phyloP scores from a whole-genome alignment of 2,113 vertebrate species.

The Cepphus grylle region DNA sequence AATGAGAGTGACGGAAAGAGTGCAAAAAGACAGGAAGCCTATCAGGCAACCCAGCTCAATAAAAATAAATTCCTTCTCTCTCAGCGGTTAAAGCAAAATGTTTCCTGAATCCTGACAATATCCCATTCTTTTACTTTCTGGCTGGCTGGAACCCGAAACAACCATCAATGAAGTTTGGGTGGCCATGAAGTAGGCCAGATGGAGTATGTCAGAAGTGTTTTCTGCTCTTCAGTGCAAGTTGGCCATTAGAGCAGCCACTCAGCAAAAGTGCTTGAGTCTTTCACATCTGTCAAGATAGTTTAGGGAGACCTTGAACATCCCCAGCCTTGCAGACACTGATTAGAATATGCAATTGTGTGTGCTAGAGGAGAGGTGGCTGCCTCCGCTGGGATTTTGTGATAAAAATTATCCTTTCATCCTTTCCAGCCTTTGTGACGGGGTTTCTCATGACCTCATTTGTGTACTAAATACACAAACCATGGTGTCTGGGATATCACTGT shows the following conservation, averaged over 20 bases:
- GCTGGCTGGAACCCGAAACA: neutral
- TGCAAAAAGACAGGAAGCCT: neutral
- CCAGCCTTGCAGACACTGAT: neutral
- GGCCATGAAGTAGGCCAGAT: neutral
- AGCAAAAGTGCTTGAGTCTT: neutral
- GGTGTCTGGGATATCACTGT: neutral
- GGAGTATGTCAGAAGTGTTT: neutral
- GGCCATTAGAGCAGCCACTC: neutral
- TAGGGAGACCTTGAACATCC: neutral
- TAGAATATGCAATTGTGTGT: neutral
- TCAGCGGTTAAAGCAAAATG: neutral
- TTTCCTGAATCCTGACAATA: slow-evolving; percentile 10
- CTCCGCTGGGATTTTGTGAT: neutral
- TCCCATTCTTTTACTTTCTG: neutral
- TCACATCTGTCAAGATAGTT: slow-evolving; percentile 33
- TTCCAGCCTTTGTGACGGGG: neutral
- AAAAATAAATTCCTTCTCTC: slow-evolving; percentile 4
- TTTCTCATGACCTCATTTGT: neutral
- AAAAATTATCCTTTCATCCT: neutral
- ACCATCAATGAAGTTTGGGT: neutral
- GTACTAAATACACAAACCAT: neutral
- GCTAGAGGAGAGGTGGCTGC: neutral
- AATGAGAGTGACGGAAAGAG: neutral
- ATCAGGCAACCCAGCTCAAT: neutral
- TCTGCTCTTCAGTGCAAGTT: neutral